Evolutionary conservation across 2,797 vertebrate species (phyloP), one percentile per base, ranked within the genome.

Genomic region (Spatula versicolor): DNA sequence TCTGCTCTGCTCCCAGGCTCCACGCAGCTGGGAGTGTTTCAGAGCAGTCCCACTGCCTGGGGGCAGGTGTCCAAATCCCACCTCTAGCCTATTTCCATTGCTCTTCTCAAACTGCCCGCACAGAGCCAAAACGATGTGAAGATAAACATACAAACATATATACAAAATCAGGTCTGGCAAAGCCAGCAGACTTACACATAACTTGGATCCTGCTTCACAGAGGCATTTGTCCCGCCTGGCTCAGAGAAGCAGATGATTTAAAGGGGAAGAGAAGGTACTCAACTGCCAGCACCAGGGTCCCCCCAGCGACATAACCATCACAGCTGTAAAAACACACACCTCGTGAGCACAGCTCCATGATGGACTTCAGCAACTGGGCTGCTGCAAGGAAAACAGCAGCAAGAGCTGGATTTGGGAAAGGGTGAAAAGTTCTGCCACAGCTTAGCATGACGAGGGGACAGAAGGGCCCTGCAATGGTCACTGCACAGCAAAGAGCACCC

Each of bases 321-420:
- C 50, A 79, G 72, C 58, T 39, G 30, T 30, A 59, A 2, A 74
- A 39, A 10, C 67, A 63, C 71, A 18, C 39, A 23, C 48, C 37
- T 75, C 12, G 2, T 9, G n/a, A 63, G 19, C 26, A 59, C 5
- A 0, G 43, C 33, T 30, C 46, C 2, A 7, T 2, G 31, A 54
- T 25, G 39, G 43, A 52, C 56, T 10, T 14, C 54, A 90, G 43
- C 68, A 74, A 45, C 68, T 15, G 72, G 52, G 8, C 64, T 83
- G 64, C 72, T 43, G 84, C 79, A 83, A 25, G 59, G 35, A 19
- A 19, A 26, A 56, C 23, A 52, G 12, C 87, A 87, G 63, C 52
- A 50, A 55, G 45, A 83, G 28, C 68, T 87, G 68, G 20, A 23
- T 78, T 59, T 82, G 50, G 12, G 45, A n/a, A 75, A n/a, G 67